Conservation (phyloP, 2,888 invertebrate species). For the Chloroclysta siterata region DNA sequence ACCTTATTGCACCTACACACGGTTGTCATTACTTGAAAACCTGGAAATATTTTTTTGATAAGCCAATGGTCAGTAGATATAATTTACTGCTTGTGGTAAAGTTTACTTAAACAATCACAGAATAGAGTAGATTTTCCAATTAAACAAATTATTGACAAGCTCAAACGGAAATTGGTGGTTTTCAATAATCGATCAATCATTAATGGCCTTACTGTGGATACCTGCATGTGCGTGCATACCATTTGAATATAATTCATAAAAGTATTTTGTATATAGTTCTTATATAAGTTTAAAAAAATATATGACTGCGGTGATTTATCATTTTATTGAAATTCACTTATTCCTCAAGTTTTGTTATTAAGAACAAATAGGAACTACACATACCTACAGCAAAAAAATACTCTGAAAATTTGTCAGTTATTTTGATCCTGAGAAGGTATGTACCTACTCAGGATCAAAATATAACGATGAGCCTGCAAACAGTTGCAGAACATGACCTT, state of each 20-base stretch:
- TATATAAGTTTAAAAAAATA: too few species aligned
- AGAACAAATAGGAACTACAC: too few species aligned
- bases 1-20: slow-evolving; percentile 9
- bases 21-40: not conserved
- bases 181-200: slow-evolving; percentile 17
- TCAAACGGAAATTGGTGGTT: slow-evolving; percentile 9
- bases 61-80: slow-evolving; percentile 2
- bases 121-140: not conserved
- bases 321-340: too few species aligned
- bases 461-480: not conserved
- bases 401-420: too few species aligned
- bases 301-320: too few species aligned
- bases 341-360: too few species aligned
- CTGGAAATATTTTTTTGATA: slow-evolving; percentile 1
- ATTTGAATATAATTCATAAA: not conserved
- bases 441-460: too few species aligned
- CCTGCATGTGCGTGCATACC: not conserved
- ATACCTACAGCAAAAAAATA: too few species aligned
- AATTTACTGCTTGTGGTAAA: not conserved
- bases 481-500: not conserved
- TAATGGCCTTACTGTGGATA: slow-evolving; percentile 8
- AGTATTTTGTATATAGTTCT: too few species aligned
- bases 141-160: slow-evolving; percentile 5
- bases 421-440: too few species aligned
- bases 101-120: not conserved